A percentile compares a stretch with the other conserved stretches of the same genome.
Evolutionary conservation across 2,888 invertebrate genomes (phyloP).

Genomic region (Megastigmus dorsalis): DNA sequence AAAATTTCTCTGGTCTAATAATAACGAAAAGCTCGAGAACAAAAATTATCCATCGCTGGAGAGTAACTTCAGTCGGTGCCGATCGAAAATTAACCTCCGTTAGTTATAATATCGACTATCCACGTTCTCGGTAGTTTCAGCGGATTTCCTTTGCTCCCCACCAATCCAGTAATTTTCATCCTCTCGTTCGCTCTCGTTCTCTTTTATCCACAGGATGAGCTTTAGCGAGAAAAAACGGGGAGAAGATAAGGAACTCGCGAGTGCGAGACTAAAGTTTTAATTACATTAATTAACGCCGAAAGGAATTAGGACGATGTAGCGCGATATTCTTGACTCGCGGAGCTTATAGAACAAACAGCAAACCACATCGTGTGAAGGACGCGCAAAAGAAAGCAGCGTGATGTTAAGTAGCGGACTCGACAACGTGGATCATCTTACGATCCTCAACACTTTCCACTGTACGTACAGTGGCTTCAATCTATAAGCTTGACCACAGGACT

Average conservation of each 20-base stretch:
- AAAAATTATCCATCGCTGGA: background rate
- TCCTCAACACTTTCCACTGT: background rate
- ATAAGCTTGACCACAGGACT: background rate
- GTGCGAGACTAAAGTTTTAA: constrained; percentile 37
- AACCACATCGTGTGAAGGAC: too few species aligned
- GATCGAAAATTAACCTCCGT: constrained; percentile 19
- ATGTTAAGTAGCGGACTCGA: background rate
- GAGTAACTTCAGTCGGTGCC: constrained; percentile 19
- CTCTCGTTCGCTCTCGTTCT: background rate
- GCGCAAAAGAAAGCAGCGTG: background rate
- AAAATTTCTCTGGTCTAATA: background rate
- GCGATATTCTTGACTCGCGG: constrained; percentile 21
- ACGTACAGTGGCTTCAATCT: background rate
- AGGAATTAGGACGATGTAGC: constrained; percentile 15
- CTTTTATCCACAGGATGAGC: background rate
- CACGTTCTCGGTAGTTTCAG: background rate
- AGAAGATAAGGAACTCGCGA: constrained; percentile 16
- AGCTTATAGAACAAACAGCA: too few species aligned
- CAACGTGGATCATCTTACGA: constrained; percentile 33
- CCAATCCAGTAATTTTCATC: too few species aligned
- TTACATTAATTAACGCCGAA: constrained; percentile 37
- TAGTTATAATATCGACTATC: constrained; percentile 18
- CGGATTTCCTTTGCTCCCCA: background rate
- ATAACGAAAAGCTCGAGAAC: background rate
- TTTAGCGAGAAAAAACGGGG: background rate